A percentile compares a stretch with the other conserved stretches of the same genome.
Evolutionary conservation across 2,797 vertebrate species (phyloP).

Genomic region (Falco naumanni): DNA sequence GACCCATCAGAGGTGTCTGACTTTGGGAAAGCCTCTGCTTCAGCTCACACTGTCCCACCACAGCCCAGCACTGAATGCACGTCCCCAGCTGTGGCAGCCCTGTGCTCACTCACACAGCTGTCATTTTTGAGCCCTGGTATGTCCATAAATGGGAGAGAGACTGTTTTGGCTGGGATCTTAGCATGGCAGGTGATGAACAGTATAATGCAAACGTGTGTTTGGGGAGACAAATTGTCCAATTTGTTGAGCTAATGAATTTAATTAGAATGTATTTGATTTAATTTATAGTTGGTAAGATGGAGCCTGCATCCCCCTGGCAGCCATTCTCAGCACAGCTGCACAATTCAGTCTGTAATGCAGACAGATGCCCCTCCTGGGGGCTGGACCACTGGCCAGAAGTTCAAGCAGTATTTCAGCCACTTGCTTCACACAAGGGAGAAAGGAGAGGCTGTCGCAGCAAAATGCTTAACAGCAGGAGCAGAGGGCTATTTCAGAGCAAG

Average conservation of each 20-base stretch:
- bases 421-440: background rate
- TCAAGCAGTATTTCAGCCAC: background rate
- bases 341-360: background rate
- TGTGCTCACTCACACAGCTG: background rate
- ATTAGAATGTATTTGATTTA: conserved; percentile 54
- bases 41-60: background rate
- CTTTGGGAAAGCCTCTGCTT: background rate
- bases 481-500: background rate
- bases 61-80: rapidly evolving
- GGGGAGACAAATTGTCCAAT: conserved; percentile 48
- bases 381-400: background rate
- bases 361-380: background rate
- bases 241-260: conserved; percentile 55
- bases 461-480: background rate
- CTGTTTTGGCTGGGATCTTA: background rate
- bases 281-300: conserved; percentile 12
- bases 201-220: conserved; percentile 16
- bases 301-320: background rate
- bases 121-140: background rate
- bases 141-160: background rate
- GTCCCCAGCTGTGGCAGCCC: background rate
- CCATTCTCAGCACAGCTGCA: background rate
- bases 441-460: background rate
- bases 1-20: background rate
- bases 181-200: conserved; percentile 51